Evolutionary conservation across 2,797 vertebrate species (phyloP).

Genomic region (Sylvia borin): DNA sequence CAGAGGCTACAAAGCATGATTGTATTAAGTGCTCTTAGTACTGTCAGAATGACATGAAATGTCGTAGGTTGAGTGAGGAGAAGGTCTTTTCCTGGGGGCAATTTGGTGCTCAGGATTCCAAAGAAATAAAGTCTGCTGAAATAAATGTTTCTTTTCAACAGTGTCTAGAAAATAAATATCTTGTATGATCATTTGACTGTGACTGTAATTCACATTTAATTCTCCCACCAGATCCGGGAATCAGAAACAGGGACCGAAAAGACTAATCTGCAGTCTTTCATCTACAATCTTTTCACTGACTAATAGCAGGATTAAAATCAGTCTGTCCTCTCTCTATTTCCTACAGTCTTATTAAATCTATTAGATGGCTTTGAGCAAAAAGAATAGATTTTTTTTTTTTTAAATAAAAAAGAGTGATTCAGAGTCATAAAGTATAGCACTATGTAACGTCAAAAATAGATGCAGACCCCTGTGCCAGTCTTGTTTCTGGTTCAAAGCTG

Average conservation of each 20-base stretch:
- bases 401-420: not conserved
- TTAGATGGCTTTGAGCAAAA: not conserved
- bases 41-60: not conserved
- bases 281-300: conserved; percentile 8
- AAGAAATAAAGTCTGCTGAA: conserved; percentile 12
- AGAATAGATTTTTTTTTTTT: not conserved
- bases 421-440: not conserved
- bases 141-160: conserved; percentile 19
- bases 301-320: conserved; percentile 35
- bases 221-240: not conserved
- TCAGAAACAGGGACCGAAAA: not conserved
- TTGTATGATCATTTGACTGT: not conserved
- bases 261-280: conserved; percentile 13
- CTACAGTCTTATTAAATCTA: not conserved
- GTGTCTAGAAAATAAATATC: conserved; percentile 10
- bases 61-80: not conserved
- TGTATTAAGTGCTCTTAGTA: not conserved
- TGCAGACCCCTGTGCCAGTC: not conserved
- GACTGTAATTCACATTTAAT: conserved; percentile 24
- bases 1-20: not conserved
- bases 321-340: not conserved
- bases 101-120: not conserved
- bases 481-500: not conserved
- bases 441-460: not conserved
- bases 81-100: not conserved